Percentiles rank a stretch among this genome's conserved stretches.
These are phyloP conservation scores for Xestobium rufovillosum DNA, from an alignment of 2,888 invertebrate genomes.

Conservation along the genomic window DNA sequence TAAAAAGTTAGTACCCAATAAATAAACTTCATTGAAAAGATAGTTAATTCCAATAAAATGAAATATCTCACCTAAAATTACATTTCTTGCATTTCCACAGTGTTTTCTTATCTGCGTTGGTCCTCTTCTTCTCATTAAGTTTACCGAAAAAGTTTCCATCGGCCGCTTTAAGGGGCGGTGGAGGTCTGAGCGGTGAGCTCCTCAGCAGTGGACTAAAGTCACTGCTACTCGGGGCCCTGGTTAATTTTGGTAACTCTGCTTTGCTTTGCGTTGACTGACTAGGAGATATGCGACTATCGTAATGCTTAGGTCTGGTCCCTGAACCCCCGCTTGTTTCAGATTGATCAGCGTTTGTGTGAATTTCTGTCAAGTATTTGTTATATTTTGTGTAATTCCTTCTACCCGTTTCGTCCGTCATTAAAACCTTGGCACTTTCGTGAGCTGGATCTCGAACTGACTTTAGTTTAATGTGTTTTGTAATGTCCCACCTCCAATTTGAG, in stretches of 20 bases:
- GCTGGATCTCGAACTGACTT: conserved; percentile 79
- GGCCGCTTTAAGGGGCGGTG: conserved; percentile 54
- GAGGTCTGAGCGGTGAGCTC: conserved; percentile 37
- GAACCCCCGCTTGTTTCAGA: conserved; percentile 40
- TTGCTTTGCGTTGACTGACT: conserved; percentile 26
- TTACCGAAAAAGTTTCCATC: conserved; percentile 45
- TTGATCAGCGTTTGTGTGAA: conserved; percentile 37
- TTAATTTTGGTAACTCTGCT: conserved; percentile 31
- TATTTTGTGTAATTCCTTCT: conserved; percentile 88
- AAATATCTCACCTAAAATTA: conserved; percentile 63
- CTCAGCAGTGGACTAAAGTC: conserved; percentile 34
- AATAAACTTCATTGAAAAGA: conserved; percentile 5
- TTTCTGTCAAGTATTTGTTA: conserved; percentile 75
- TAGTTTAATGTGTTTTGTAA: conserved; percentile 88
- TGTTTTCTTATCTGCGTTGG: conserved; percentile 57
- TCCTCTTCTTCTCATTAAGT: conserved; percentile 42
- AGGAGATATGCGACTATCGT: conserved; percentile 26
- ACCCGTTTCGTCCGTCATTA: conserved; percentile 89
- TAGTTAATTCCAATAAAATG: conserved; percentile 5
- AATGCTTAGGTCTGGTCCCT: conserved; percentile 36
- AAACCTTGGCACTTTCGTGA: conserved; percentile 72
- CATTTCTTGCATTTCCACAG: conserved; percentile 89
- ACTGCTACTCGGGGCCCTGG: conserved; percentile 26
- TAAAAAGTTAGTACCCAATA: too few species aligned
- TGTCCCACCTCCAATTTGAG: conserved; percentile 96